Percentiles rank a stretch among this genome's conserved stretches.
Evolutionary conservation across 2,888 invertebrate species (phyloP).

Genomic region (Plagodis pulveraria): DNA sequence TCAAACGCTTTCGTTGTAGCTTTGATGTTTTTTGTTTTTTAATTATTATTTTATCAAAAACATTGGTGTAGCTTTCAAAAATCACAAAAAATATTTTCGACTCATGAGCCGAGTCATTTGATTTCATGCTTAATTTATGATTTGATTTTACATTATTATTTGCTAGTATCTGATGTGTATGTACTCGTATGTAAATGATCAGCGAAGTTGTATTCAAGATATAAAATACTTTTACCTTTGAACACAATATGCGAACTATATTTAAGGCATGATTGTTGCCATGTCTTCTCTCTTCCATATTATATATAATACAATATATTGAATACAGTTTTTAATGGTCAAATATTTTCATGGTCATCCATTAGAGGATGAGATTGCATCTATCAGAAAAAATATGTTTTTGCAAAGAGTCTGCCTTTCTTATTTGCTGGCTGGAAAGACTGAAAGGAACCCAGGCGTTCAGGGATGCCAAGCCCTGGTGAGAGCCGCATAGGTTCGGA

Average conservation of each 20-base stretch:
- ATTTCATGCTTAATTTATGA: slow-evolving; percentile 57
- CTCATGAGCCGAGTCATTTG: slow-evolving; percentile 36
- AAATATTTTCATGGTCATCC: slow-evolving; percentile 49
- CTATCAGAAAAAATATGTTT: slow-evolving; percentile 72
- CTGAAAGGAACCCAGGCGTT: slow-evolving; percentile 84
- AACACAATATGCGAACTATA: neutral
- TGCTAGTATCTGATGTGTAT: slow-evolving; percentile 52
- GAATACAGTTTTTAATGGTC: slow-evolving; percentile 47
- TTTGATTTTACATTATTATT: slow-evolving; percentile 41
- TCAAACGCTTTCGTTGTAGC: slow-evolving; percentile 80
- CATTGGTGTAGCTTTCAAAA: slow-evolving; percentile 23
- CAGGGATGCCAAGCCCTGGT: slow-evolving; percentile 86
- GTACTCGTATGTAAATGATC: slow-evolving; percentile 41
- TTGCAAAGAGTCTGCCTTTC: slow-evolving; percentile 83
- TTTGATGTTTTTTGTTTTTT: slow-evolving; percentile 42
- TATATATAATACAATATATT: slow-evolving; percentile 23
- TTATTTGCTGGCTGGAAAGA: slow-evolving; percentile 84
- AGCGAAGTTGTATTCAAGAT: slow-evolving; percentile 18
- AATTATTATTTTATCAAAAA: slow-evolving; percentile 10
- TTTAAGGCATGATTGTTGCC: neutral
- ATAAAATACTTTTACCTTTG: neutral
- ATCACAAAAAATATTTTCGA: slow-evolving; percentile 8
- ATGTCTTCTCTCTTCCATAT: neutral
- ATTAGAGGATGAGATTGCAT: slow-evolving; percentile 55
- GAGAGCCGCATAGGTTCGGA: slow-evolving; percentile 85